A percentile compares a stretch with the other conserved stretches of the same genome.
Conservation (phyloP, 64 coral and sea anemone species). For the Anthopleura sola region DNA sequence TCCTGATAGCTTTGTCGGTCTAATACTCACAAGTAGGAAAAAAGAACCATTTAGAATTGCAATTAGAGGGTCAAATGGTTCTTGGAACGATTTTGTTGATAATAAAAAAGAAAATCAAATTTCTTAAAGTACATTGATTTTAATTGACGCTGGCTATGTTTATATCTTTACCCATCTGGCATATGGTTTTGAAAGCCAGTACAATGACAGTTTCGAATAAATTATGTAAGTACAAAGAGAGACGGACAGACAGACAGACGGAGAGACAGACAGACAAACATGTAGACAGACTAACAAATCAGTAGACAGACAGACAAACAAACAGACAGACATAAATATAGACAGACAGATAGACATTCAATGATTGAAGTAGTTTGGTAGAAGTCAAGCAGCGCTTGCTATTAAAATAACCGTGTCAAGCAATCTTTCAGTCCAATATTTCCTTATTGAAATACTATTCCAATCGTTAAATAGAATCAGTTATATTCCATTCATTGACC, state of each 20-base stretch:
- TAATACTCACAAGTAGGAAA: background rate
- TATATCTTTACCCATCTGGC: background rate
- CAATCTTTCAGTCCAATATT: background rate
- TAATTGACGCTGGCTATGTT: background rate
- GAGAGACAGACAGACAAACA: too few species aligned
- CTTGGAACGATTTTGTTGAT: background rate
- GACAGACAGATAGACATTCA: background rate
- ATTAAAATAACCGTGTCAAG: background rate
- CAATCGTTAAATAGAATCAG: background rate
- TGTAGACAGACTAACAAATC: background rate
- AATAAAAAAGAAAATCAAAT: background rate
- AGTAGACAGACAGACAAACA: background rate
- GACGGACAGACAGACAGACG: too few species aligned
- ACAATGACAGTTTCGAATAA: too few species aligned
- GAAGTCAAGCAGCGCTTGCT: too few species aligned
- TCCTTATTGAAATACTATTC: background rate
- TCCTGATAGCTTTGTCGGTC: background rate
- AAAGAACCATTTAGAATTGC: background rate
- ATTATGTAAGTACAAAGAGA: too few species aligned
- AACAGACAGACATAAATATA: background rate
- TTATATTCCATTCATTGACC: background rate
- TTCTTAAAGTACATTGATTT: background rate
- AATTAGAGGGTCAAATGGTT: conserved; percentile 3
- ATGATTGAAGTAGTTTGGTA: background rate
- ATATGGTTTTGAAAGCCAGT: too few species aligned